Conservation (phyloP, 2,113 vertebrate species). For the Empidonax alnorum region DNA sequence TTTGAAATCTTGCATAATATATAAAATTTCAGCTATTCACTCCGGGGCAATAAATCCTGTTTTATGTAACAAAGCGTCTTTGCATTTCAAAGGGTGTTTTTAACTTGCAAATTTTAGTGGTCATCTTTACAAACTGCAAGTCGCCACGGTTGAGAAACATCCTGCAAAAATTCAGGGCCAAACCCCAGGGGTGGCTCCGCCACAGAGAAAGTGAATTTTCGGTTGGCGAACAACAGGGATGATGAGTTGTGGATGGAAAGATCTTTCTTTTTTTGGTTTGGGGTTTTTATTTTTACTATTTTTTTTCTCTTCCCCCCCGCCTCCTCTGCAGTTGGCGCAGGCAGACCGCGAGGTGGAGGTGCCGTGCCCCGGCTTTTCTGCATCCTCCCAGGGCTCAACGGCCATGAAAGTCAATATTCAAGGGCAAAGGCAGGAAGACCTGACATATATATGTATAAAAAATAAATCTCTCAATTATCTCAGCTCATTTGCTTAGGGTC, state of each 20-base stretch:
- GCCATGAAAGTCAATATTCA: slow-evolving; percentile 87
- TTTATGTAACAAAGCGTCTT: slow-evolving; percentile 79
- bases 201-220: neutral
- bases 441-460: slow-evolving; percentile 80
- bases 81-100: slow-evolving; percentile 78
- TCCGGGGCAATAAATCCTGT: slow-evolving; percentile 74
- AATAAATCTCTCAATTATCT: slow-evolving; percentile 99
- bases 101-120: slow-evolving; percentile 81
- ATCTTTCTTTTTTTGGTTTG: neutral
- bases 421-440: slow-evolving; percentile 87
- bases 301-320: rapidly evolving
- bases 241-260: neutral
- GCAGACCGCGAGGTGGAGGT: neutral
- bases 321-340: rapidly evolving
- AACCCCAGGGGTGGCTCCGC: neutral
- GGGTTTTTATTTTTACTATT: too few relatives aligned
- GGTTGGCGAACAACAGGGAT: neutral
- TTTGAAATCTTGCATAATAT: slow-evolving; percentile 82
- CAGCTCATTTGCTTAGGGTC: slow-evolving; percentile 91
- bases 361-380: neutral
- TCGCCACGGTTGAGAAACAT: neutral
- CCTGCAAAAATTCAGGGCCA: neutral
- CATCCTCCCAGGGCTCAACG: slow-evolving; percentile 29
- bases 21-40: slow-evolving; percentile 79
- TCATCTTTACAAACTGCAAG: slow-evolving; percentile 76